Base-by-base conservation (phyloP, 2,113 vertebrate species). In the Poeciliopsis occidentalis region DNA sequence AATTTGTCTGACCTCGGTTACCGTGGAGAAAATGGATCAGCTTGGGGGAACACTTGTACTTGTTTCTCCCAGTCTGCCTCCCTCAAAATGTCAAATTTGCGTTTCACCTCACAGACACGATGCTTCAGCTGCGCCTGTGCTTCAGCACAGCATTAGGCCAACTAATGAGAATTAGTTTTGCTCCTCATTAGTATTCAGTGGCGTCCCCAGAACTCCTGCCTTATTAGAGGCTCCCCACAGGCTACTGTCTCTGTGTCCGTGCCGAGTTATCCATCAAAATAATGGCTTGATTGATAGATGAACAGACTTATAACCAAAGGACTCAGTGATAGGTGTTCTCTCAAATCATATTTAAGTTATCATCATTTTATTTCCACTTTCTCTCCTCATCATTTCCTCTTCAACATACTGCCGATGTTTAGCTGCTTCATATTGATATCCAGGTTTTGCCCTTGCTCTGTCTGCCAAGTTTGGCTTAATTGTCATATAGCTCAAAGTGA, bases 41-140 rank as follows among this genome's bases (percentile, higher is more conserved):
- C 90, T 86, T 12, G 31, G 69, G 90, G 91, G 87, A 82, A 78
- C 74, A n/a, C 80, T 86, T 80, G 87, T 85, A 70, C 87, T 87
- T 86, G 76, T 85, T 79, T 73, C 78, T 84, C 85, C 74, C 64
- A 73, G 73, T 88, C 87, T 86, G 78, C 83, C 64, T 73, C 78
- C 67, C 69, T 85, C 76, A 78, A 89, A 88, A 90, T 91, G 89
- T 89, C 86, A 91, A 75, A 81, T 87, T 79, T 73, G 75, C 64
- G 69, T 86, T 86, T 85, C 79, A 75, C 73, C 80, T 86, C 44
- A 6, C 70, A 77, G 88, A 74, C 73, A 73, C n/a, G 54, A 63
- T 79, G 75, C 47, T 34, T 67, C 32, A 2, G 60, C 78, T 39
- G 65, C 31, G 69, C 71, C 19, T 57, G 67, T 75, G 72, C 78